Evolutionary conservation across 1,140 invertebrate genomes (phyloP).

Genomic region (Atopsyche davidsoni): DNA sequence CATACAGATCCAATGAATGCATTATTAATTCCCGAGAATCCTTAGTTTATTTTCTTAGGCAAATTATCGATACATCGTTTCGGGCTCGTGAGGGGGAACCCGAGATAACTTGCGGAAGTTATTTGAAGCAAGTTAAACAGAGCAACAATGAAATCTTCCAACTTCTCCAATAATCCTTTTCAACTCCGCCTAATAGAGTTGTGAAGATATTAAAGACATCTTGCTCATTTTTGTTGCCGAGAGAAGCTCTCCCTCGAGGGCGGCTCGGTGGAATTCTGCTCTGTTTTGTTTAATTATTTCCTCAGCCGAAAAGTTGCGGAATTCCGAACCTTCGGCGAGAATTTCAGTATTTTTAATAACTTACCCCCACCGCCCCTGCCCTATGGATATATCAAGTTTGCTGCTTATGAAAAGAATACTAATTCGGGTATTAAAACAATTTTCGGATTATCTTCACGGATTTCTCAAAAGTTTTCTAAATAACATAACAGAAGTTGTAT

Average conservation of each 20-base stretch:
- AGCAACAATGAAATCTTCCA: slow-evolving; percentile 30
- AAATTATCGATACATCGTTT: too few species aligned
- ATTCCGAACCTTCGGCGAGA: slow-evolving; percentile 24
- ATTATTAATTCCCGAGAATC: too few species aligned
- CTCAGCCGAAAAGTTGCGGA: slow-evolving; percentile 25
- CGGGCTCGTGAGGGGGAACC: too few species aligned
- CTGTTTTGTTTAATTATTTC: slow-evolving; percentile 32
- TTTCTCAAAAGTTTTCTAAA: too few species aligned
- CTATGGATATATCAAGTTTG: too few species aligned
- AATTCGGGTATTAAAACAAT: too few species aligned
- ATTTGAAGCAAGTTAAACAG: slow-evolving; percentile 23
- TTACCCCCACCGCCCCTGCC: too few species aligned
- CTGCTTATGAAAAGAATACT: too few species aligned
- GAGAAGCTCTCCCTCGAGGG: slow-evolving; percentile 23
- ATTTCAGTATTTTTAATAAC: slow-evolving; percentile 27
- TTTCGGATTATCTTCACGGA: too few species aligned
- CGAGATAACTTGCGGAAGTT: slow-evolving; percentile 4
- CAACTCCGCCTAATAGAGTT: slow-evolving; percentile 31
- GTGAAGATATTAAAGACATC: slow-evolving; percentile 32
- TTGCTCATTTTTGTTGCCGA: slow-evolving; percentile 30
- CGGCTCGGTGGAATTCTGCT: slow-evolving; percentile 23
- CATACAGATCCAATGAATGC: too few species aligned
- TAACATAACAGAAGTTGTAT: too few species aligned
- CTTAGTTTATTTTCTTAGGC: too few species aligned
- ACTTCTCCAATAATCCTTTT: slow-evolving; percentile 31